phyloP scores from a whole-genome alignment of 2,888 invertebrate species.

The Ligdia adustata region DNA sequence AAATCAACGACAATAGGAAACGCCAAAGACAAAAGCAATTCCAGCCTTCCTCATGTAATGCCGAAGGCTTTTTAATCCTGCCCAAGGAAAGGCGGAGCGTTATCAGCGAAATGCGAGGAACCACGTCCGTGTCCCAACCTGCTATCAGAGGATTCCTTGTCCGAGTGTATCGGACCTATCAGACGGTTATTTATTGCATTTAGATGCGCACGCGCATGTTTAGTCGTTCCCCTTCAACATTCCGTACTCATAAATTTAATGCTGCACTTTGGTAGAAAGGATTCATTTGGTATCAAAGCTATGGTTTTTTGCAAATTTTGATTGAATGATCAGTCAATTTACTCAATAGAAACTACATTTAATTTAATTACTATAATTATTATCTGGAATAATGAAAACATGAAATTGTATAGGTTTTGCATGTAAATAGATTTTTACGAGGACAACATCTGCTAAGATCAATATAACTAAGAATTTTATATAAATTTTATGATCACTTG shows the following conservation, averaged over 20 bases:
- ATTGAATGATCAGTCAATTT: too few species aligned
- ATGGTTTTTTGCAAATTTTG: too few species aligned
- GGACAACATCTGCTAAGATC: too few species aligned
- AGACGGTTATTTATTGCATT: slow-evolving; percentile 58
- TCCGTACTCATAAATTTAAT: slow-evolving; percentile 1
- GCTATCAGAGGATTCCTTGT: slow-evolving; percentile 41
- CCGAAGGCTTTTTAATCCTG: background rate
- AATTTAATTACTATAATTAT: too few species aligned
- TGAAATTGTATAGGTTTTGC: too few species aligned
- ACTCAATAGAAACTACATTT: too few species aligned
- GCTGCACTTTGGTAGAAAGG: too few species aligned
- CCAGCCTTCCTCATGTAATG: background rate
- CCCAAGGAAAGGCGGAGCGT: slow-evolving; percentile 1
- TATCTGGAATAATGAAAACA: too few species aligned
- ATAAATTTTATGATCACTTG: too few species aligned
- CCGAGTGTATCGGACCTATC: slow-evolving; percentile 46
- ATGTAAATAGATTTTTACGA: too few species aligned
- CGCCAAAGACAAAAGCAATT: slow-evolving; percentile 1
- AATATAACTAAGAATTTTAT: too few species aligned
- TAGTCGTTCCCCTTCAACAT: background rate
- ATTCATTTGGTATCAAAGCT: too few species aligned
- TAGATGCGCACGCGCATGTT: slow-evolving; percentile 33
- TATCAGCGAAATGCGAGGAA: background rate
- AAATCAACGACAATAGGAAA: slow-evolving; percentile 23
- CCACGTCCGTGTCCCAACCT: slow-evolving; percentile 6